Conservation (phyloP, 2,888 invertebrate genomes). For the Crematogaster levior region DNA sequence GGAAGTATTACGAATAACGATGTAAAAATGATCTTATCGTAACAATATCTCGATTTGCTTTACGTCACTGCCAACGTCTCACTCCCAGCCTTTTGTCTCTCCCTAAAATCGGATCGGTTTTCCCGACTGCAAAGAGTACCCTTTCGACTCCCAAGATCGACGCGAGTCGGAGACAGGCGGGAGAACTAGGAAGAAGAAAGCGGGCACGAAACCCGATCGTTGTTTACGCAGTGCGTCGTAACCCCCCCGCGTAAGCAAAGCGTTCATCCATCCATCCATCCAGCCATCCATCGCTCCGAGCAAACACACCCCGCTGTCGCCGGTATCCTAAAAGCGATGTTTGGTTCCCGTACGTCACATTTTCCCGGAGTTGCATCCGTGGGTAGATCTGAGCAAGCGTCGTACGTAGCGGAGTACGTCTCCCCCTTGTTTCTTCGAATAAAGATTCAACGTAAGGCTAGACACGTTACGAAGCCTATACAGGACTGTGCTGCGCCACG, state of each 20-base stretch:
- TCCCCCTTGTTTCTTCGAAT: neutral
- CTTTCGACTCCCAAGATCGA: constrained; percentile 64
- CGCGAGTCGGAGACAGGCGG: constrained; percentile 45
- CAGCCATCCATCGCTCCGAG: constrained; percentile 70
- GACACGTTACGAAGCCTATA: neutral
- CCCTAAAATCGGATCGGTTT: constrained; percentile 77
- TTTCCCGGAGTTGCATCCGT: constrained; percentile 1
- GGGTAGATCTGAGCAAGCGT: neutral
- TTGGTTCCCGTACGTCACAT: constrained; percentile 36
- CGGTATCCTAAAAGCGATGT: constrained; percentile 64
- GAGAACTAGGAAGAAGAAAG: constrained; percentile 59
- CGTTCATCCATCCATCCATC: constrained; percentile 70
- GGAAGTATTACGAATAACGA: neutral
- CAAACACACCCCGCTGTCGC: constrained; percentile 75
- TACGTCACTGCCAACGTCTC: neutral
- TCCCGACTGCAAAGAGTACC: constrained; percentile 68
- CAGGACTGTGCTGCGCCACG: neutral
- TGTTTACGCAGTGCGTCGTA: constrained; percentile 82
- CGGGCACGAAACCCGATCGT: constrained; percentile 82
- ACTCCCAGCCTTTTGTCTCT: constrained; percentile 29
- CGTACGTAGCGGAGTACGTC: neutral
- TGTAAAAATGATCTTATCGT: constrained; percentile 3
- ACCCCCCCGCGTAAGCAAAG: constrained; percentile 83
- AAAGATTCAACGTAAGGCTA: neutral
- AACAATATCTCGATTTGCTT: constrained; percentile 6